Evolutionary conservation across 2,113 vertebrate species (phyloP).

Genomic region (Galeopterus variegatus): DNA sequence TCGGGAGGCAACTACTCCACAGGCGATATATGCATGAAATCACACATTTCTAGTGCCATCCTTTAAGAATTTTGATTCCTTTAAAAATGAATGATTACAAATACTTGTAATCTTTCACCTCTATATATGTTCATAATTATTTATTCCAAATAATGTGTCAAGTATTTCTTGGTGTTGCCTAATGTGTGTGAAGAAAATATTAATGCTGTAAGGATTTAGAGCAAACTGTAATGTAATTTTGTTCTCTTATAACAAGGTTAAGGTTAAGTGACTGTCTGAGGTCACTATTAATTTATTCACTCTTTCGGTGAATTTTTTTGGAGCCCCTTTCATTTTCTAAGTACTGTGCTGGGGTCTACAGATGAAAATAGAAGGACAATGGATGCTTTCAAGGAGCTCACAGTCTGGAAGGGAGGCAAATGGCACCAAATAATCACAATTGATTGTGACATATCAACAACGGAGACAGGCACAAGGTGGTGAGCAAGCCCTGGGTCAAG

Average conservation of each 20-base stretch:
- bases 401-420: not conserved
- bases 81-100: not conserved
- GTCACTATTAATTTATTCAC: not conserved
- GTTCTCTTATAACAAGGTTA: not conserved
- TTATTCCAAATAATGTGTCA: not conserved
- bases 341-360: not conserved
- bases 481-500: not conserved
- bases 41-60: not conserved
- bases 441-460: not conserved
- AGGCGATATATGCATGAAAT: not conserved
- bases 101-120: not conserved
- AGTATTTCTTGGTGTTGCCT: conserved; percentile 34
- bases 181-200: conserved; percentile 56
- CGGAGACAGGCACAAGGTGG: not conserved
- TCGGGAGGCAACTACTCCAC: not conserved
- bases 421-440: not conserved
- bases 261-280: not conserved
- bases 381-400: not conserved
- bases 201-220: not conserved
- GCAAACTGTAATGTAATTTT: not conserved
- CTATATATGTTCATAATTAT: not conserved
- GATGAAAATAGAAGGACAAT: not conserved
- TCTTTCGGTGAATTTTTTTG: not conserved
- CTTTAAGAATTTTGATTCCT: not conserved
- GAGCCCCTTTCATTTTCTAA: not conserved